Base-by-base conservation (phyloP, 2,113 vertebrate genomes). In the Mionectes macconnelli region DNA sequence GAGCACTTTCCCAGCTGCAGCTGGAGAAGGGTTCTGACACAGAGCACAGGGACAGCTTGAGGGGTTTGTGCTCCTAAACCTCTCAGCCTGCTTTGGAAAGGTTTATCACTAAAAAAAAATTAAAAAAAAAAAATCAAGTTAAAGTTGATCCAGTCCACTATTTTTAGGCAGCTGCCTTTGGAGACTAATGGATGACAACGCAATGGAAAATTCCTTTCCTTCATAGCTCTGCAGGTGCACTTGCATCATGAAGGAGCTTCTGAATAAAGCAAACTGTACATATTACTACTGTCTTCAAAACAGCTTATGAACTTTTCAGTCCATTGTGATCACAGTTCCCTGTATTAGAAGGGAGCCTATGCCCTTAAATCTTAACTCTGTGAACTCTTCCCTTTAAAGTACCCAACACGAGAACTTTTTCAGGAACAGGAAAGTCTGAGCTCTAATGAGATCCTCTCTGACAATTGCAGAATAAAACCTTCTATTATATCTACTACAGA, bases 381-480 rank as follows among this genome's bases (percentile, higher is more conserved):
- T 95, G 95, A 97, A 94, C 93, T 82, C 84, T 82, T 84, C 68
- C 49, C 77, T 97, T 97, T 97, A 75, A 95, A 96, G 93, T 76
- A 87, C 77, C 74, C 93, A 68, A 95, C 91, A 76, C 82, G 89
- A 95, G 91, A 96, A 97, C 95, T 95, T 96, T 95, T 95, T 84
- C 84, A 95, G 96, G 91, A 94, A 96, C 62, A 89, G 93, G 77
- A 89, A 96, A 91, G 87, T 87, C 80, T 91, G 89, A 89, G 94
- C 94, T 95, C 84, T 96, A 95, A 96, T 96, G 93, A 96, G 95
- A 95, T 96, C 91, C 73, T 94, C 93, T 96, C 96, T 93, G 93
- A 91, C 96, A 97, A 94, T 6, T 87, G 87, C 35, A 94, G 93
- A 96, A 96, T 94, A 96, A 95, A 96, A 79, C 81, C 93, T 82